phyloP scores from a whole-genome alignment of 2,888 invertebrate species.

The Pomacea canaliculata region DNA sequence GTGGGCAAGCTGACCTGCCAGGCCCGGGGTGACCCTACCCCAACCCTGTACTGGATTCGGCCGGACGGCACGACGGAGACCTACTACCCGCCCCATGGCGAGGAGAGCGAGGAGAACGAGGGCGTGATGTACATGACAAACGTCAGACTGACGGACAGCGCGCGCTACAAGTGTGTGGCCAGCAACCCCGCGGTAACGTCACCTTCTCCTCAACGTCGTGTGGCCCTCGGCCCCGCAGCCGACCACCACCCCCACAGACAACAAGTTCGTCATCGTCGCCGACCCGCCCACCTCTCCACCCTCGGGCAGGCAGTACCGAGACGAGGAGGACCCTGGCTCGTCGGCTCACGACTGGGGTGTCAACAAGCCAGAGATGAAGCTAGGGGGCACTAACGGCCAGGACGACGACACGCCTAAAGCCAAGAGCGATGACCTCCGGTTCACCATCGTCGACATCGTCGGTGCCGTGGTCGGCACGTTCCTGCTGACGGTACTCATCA shows the following conservation, averaged over 20 bases:
- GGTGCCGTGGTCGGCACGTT: constrained; percentile 68
- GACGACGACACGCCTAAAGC: background rate
- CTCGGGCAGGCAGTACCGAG: constrained; percentile 16
- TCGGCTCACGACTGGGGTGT: constrained; percentile 32
- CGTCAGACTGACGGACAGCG: constrained; percentile 48
- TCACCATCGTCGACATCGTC: constrained; percentile 63
- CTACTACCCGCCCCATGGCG: constrained; percentile 49
- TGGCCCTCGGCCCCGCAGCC: constrained; percentile 50
- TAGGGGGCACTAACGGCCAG: constrained; percentile 6
- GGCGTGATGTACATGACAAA: constrained; percentile 59
- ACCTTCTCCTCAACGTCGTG: constrained; percentile 66
- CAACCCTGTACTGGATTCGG: constrained; percentile 65
- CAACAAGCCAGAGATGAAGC: constrained; percentile 36
- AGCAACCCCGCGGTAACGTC: constrained; percentile 67
- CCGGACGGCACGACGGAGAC: constrained; percentile 60
- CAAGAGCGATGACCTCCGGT: constrained; percentile 33
- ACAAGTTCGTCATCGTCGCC: constrained; percentile 25
- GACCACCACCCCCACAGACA: constrained; percentile 31
- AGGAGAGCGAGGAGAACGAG: constrained; percentile 48
- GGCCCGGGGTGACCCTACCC: constrained; percentile 66
- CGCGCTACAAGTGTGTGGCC: constrained; percentile 66
- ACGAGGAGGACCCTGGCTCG: constrained; percentile 16
- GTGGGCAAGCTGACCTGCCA: constrained; percentile 62
- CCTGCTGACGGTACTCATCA: constrained; percentile 62
- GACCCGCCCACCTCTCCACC: constrained; percentile 22